Evolutionary conservation across 2,797 vertebrate genomes (phyloP).

Genomic region (Choloepus didactylus): DNA sequence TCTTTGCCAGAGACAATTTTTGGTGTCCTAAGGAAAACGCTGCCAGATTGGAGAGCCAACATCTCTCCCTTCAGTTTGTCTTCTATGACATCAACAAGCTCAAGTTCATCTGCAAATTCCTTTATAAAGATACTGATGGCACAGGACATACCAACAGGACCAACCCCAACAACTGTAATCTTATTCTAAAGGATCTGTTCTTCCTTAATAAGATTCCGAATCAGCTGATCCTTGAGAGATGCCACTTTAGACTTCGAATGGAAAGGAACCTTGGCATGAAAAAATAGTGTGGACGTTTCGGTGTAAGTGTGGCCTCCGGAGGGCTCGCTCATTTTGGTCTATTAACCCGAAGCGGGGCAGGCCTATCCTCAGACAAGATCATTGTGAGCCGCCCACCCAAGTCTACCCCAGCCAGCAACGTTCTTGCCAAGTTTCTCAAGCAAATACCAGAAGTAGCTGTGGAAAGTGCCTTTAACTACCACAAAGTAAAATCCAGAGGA

Average conservation of each 20-base stretch:
- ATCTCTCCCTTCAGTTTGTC: constrained; percentile 98
- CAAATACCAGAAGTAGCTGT: neutral
- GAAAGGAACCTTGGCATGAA: constrained; percentile 72
- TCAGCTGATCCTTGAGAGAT: constrained; percentile 96
- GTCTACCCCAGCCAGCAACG: neutral
- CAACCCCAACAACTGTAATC: constrained; percentile 98
- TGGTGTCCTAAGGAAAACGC: constrained; percentile 97
- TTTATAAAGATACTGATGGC: constrained; percentile 97
- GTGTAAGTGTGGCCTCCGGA: constrained; percentile 72
- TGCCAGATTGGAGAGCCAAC: constrained; percentile 98
- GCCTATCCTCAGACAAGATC: neutral
- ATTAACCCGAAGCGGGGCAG: neutral
- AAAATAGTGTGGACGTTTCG: constrained; percentile 72
- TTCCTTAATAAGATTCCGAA: constrained; percentile 93
- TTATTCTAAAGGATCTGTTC: constrained; percentile 93
- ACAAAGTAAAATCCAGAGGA: rapidly evolving
- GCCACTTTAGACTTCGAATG: constrained; percentile 89
- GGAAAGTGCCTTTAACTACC: constrained; percentile 17
- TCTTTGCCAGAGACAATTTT: constrained; percentile 98
- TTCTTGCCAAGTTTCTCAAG: neutral
- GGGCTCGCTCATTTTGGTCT: constrained; percentile 68
- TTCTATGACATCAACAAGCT: constrained; percentile 97
- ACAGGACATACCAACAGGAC: constrained; percentile 98
- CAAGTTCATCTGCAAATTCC: constrained; percentile 96
- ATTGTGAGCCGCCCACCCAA: neutral